A percentile compares a stretch with the other conserved stretches of the same genome.
Conservation (phyloP, 1,140 invertebrate species). For the Ceratina japonica region DNA sequence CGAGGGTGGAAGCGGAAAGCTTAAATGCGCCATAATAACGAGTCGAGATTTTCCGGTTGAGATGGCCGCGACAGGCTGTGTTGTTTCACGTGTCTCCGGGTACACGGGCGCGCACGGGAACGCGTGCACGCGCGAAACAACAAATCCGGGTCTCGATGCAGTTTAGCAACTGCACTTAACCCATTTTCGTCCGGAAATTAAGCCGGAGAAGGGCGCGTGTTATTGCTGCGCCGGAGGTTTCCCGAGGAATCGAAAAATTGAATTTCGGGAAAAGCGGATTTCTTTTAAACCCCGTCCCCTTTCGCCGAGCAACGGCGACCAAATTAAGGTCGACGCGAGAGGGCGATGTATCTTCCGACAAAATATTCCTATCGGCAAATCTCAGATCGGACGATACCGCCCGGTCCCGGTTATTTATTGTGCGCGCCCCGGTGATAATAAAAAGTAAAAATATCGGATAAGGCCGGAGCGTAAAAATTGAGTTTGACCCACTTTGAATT, state of each 20-base stretch:
- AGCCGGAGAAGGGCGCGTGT: neutral
- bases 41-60: constrained; percentile 19
- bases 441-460: too few relatives aligned
- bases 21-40: constrained; percentile 2
- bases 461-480: too few relatives aligned
- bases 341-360: too few relatives aligned
- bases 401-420: too few relatives aligned
- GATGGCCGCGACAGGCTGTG: neutral
- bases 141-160: constrained; percentile 16
- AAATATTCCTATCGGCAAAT: too few relatives aligned
- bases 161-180: constrained; percentile 25
- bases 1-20: too few relatives aligned
- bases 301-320: neutral
- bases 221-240: constrained; percentile 16
- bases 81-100: constrained; percentile 11
- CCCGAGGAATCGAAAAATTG: constrained; percentile 15
- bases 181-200: constrained; percentile 24
- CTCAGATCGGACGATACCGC: too few relatives aligned
- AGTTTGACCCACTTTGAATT: too few relatives aligned
- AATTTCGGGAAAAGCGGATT: neutral
- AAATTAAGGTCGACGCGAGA: neutral
- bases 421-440: too few relatives aligned
- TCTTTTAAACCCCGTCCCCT: neutral
- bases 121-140: constrained; percentile 8
- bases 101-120: neutral